phyloP scores from a whole-genome alignment of 2,113 vertebrate species.

The Maccullochella peelii region DNA sequence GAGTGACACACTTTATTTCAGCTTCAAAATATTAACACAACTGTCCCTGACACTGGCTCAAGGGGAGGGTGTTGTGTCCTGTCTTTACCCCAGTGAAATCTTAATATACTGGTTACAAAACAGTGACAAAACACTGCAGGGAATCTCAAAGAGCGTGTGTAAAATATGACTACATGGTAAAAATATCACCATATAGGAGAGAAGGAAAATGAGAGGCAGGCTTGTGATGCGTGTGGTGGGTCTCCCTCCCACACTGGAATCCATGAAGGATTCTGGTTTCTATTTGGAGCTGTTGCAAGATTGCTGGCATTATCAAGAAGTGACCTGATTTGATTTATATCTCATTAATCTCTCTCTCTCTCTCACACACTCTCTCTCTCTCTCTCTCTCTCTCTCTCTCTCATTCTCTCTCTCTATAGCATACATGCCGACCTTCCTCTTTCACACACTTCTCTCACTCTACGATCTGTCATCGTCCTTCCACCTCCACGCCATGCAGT shows the following conservation, averaged over 20 bases:
- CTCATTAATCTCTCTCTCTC: conserved; percentile 66
- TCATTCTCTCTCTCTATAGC: conserved; percentile 5
- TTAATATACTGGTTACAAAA: conserved; percentile 4
- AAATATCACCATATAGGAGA: neutral
- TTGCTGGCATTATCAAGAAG: conserved; percentile 69
- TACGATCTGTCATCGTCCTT: conserved; percentile 34
- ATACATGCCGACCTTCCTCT: conserved; percentile 43
- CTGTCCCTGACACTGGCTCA: conserved; percentile 26
- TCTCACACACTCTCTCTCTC: conserved; percentile 12
- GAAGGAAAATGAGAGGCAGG: conserved; percentile 4
- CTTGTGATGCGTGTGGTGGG: conserved; percentile 53
- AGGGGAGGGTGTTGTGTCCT: conserved; percentile 11
- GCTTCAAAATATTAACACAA: conserved; percentile 2
- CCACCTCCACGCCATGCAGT: neutral
- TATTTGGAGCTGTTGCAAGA: conserved; percentile 70
- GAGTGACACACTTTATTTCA: neutral
- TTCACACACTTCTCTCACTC: conserved; percentile 34
- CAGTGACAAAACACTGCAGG: conserved; percentile 16
- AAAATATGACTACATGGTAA: conserved; percentile 26
- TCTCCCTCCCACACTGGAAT: conserved; percentile 61
- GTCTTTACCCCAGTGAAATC: conserved; percentile 11
- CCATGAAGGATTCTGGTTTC: conserved; percentile 66
- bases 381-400: conserved; percentile 26
- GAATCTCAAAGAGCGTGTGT: too few species aligned
- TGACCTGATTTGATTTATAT: conserved; percentile 81